Evolutionary conservation across 2,113 vertebrate genomes (phyloP).

Genomic region (Rhineura floridana): DNA sequence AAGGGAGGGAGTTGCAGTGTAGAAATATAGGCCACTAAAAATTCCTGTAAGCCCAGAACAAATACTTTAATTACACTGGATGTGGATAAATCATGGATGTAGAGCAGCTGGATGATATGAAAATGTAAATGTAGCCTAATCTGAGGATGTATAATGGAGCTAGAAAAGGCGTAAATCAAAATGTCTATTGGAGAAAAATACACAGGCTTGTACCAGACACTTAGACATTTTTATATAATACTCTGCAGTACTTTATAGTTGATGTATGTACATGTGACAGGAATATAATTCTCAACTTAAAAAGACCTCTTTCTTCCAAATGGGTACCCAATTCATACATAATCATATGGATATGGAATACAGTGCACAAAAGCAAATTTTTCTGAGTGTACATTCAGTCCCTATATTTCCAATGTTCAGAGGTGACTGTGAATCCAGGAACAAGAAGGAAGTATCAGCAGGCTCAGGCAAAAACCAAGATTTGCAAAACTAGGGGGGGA

Average conservation of each 20-base stretch:
- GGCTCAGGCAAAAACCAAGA: neutral
- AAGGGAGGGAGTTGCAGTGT: constrained; percentile 60
- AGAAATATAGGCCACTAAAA: constrained; percentile 71
- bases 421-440: neutral
- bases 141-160: constrained; percentile 63
- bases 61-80: constrained; percentile 72
- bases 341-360: no score
- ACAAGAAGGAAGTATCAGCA: neutral
- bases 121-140: constrained; percentile 75
- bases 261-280: constrained; percentile 17
- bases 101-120: constrained; percentile 70
- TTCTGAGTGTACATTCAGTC: constrained; percentile 4
- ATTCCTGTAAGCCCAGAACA: constrained; percentile 68
- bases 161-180: constrained; percentile 63
- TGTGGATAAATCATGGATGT: constrained; percentile 69
- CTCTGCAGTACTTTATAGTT: constrained; percentile 40
- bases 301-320: constrained; percentile 45
- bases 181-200: constrained; percentile 38
- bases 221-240: constrained; percentile 43
- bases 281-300: constrained; percentile 42
- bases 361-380: constrained; percentile 19
- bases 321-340: constrained; percentile 50
- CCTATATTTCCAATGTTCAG: neutral
- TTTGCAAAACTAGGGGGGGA: neutral
- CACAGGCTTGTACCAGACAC: constrained; percentile 39